Conservation (phyloP, 2,888 invertebrate species). For the Labia minor region DNA sequence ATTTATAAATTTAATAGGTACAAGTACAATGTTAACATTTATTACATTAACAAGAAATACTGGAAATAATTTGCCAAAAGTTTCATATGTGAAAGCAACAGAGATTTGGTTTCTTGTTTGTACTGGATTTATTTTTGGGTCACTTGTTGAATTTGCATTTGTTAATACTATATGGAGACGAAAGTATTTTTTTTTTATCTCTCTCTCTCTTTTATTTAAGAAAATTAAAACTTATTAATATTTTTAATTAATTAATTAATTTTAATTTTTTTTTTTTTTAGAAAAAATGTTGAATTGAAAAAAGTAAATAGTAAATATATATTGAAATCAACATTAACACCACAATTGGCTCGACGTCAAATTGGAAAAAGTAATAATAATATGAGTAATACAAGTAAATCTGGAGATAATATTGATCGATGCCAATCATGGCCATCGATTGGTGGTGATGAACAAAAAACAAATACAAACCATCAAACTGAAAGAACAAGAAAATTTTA, state of each 20-base stretch:
- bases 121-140: slow-evolving; percentile 72
- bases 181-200: slow-evolving; percentile 45
- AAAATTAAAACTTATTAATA: no score
- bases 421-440: slow-evolving; percentile 64
- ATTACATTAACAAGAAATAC: slow-evolving; percentile 77
- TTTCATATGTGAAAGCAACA: slow-evolving; percentile 80
- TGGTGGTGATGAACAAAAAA: slow-evolving; percentile 46
- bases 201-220: neutral
- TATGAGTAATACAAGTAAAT: no score
- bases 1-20: slow-evolving; percentile 44
- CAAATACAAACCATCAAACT: slow-evolving; percentile 38
- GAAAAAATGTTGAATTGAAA: slow-evolving; percentile 57
- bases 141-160: slow-evolving; percentile 77
- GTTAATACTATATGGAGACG: slow-evolving; percentile 81
- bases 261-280: slow-evolving; percentile 32
- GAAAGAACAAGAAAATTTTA: slow-evolving; percentile 21
- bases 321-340: slow-evolving; percentile 70
- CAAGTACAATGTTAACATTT: slow-evolving; percentile 76
- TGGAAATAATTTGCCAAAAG: slow-evolving; percentile 74
- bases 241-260: neutral
- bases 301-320: slow-evolving; percentile 75
- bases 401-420: slow-evolving; percentile 47
- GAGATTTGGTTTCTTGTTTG: slow-evolving; percentile 85
- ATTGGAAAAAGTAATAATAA: slow-evolving; percentile 31
- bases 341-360: slow-evolving; percentile 60